Conservation (phyloP, 2,113 vertebrate species). For the Pterocles burchelli region DNA sequence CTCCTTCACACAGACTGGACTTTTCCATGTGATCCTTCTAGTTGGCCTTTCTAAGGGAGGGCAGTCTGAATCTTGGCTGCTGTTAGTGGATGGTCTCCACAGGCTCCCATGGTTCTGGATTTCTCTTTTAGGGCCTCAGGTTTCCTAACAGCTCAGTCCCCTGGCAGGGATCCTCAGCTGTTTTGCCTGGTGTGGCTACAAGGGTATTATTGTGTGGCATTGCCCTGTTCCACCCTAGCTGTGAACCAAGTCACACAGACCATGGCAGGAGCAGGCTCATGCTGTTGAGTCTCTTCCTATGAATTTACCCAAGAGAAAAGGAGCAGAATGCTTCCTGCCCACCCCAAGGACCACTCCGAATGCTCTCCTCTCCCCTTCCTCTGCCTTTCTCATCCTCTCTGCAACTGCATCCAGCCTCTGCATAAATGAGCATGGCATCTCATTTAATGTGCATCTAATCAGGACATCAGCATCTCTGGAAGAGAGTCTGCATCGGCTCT, state of each 20-base stretch:
- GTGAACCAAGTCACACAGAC: not conserved
- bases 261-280: not conserved
- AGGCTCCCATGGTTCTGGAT: not conserved
- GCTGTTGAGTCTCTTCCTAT: not conserved
- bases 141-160: not conserved
- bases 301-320: not conserved
- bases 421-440: not conserved
- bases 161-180: not conserved
- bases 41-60: not conserved
- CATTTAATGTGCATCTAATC: not conserved
- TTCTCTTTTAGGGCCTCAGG: not conserved
- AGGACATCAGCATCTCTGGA: not conserved
- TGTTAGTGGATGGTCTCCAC: not conserved
- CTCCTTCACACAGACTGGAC: not conserved
- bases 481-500: not conserved
- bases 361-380: not conserved
- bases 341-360: not conserved
- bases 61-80: not conserved
- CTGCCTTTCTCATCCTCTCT: not conserved
- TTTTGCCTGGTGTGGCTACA: not conserved
- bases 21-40: not conserved
- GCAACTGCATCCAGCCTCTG: not conserved
- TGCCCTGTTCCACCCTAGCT: not conserved
- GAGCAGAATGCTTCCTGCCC: not conserved
- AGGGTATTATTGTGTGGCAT: not conserved